Conservation (phyloP, 2,888 invertebrate species). For the Allophyes oxyacanthae region DNA sequence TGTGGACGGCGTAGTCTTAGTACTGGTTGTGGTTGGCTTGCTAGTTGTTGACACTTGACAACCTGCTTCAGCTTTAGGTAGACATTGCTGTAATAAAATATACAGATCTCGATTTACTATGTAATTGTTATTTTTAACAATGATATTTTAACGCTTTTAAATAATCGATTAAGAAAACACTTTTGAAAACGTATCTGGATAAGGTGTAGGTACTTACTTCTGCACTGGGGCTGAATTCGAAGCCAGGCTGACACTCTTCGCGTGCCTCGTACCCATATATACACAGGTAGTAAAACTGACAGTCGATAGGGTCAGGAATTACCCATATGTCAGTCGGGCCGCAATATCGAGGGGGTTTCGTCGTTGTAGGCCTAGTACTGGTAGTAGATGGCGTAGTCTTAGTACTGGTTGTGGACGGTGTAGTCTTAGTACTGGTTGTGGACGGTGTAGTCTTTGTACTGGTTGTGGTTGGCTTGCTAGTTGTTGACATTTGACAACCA, state of each 20-base stretch:
- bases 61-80: too few species aligned
- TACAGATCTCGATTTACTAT: too few species aligned
- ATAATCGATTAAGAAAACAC: too few species aligned
- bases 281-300: neutral
- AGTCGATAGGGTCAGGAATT: neutral
- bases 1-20: neutral
- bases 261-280: neutral
- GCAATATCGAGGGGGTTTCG: too few species aligned
- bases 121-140: too few species aligned
- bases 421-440: neutral
- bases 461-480: neutral
- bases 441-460: too few species aligned
- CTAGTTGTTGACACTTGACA: neutral
- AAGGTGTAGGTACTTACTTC: neutral
- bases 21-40: neutral
- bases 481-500: too few species aligned
- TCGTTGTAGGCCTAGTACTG: neutral
- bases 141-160: too few species aligned
- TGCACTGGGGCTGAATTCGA: neutral
- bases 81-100: too few species aligned
- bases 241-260: neutral
- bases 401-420: too few species aligned
- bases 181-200: too few species aligned
- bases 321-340: too few species aligned
- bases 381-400: neutral